A percentile compares a stretch with the other conserved stretches of the same genome.
Evolutionary conservation across 2,888 invertebrate species (phyloP).

Genomic region (Homarus gammarus): DNA sequence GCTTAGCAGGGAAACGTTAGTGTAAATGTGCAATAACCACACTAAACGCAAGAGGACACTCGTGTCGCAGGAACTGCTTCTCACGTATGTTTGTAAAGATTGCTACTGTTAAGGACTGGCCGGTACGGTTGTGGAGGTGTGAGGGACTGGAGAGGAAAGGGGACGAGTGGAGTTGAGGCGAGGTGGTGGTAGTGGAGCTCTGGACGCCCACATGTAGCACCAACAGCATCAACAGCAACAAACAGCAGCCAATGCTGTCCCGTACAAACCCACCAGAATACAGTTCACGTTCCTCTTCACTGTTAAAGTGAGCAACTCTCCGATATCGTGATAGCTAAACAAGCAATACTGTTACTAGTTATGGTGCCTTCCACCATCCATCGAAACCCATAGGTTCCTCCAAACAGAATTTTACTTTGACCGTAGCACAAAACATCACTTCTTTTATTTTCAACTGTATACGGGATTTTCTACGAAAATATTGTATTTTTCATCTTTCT

Average conservation of each 20-base stretch:
- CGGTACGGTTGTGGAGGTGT: conserved; percentile 59
- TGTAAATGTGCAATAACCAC: conserved; percentile 73
- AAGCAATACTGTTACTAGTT: conserved; percentile 73
- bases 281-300: conserved; percentile 73
- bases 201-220: conserved; percentile 64
- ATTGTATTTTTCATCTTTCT: conserved; percentile 52
- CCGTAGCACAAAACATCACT: conserved; percentile 64
- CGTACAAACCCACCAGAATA: conserved; percentile 73
- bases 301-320: conserved; percentile 72
- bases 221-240: conserved; percentile 59
- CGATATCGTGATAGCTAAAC: conserved; percentile 72
- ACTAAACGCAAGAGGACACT: conserved; percentile 65
- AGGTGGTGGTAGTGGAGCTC: conserved; percentile 69
- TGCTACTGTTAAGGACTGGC: conserved; percentile 60
- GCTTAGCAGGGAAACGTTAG: conserved; percentile 69
- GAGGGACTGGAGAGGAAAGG: conserved; percentile 56
- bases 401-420: conserved; percentile 52
- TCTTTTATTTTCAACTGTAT: conserved; percentile 45
- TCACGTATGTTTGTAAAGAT: conserved; percentile 60
- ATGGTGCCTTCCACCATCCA: conserved; percentile 74
- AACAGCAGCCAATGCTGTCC: conserved; percentile 66
- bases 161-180: conserved; percentile 61
- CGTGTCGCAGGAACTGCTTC: conserved; percentile 70
- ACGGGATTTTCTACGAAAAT: conserved; percentile 55
- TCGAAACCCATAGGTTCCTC: conserved; percentile 70